These are phyloP conservation scores for Sinopyrophorus schimmeli DNA, from an alignment of 2,888 invertebrate species.

Conservation along the genomic window DNA sequence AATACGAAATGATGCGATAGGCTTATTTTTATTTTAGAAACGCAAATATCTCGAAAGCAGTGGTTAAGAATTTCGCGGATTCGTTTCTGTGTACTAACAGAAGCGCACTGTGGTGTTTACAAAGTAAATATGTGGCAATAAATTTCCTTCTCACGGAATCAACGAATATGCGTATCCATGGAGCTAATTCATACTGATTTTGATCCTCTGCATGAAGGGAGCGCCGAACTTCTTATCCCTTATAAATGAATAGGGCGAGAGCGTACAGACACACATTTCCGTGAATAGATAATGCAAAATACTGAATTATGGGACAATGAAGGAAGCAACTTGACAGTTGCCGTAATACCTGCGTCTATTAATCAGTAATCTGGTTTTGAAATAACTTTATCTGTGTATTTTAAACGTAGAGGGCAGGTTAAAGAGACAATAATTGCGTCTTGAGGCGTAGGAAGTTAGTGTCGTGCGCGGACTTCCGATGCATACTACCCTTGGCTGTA, in stretches of 20 bases:
- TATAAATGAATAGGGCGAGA: conserved; percentile 15
- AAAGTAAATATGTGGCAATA: conserved; percentile 29
- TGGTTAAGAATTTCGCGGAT: conserved; percentile 24
- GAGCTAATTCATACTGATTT: conserved; percentile 23
- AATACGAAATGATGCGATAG: too few relatives aligned
- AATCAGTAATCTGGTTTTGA: conserved; percentile 25
- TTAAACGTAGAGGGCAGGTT: conserved; percentile 26
- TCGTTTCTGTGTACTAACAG: conserved; percentile 26
- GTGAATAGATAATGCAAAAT: conserved; percentile 24
- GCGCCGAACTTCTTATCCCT: conserved; percentile 13
- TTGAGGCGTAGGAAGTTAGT: conserved; percentile 42
- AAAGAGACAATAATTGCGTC: conserved; percentile 29
- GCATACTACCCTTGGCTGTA: conserved; percentile 54
- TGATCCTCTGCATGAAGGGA: conserved; percentile 10
- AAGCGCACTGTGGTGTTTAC: conserved; percentile 24
- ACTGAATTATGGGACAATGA: conserved; percentile 24
- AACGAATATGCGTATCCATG: conserved; percentile 20
- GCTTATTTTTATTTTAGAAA: conserved; percentile 15
- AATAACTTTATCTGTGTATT: conserved; percentile 23
- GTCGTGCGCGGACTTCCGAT: conserved; percentile 52
- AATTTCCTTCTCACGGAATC: conserved; percentile 25
- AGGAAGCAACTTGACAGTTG: conserved; percentile 25
- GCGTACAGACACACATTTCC: conserved; percentile 13
- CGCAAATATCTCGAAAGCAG: conserved; percentile 14
- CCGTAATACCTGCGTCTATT: conserved; percentile 22